Evolutionary conservation across 1,140 invertebrate genomes (phyloP), one percentile per base, ranked within the genome.

Genomic region (Dinoponera quadriceps): DNA sequence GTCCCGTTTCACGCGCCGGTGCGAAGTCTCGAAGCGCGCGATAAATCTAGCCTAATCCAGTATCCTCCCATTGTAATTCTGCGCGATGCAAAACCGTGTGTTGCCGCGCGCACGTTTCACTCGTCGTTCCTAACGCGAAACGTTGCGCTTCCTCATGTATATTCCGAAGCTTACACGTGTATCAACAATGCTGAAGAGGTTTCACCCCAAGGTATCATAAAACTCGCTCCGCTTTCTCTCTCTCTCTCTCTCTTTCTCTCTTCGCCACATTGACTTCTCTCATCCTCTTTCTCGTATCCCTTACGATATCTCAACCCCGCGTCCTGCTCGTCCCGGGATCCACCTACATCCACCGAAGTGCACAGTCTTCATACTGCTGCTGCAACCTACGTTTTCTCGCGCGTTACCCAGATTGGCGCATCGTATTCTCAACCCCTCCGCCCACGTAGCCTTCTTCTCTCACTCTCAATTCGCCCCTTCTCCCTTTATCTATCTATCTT

Each of bases 181-280:
- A 78, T 80, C 54, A 71, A 80, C 65, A 80, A 71, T 71, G 20
- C 75, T 71, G 65, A 80, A 80, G 51, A 80, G 51, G 51, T 44
- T 80, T 80, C 51, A 71, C 33, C 51, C 65, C 65, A 71, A 80
- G 75, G 65, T 80, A 80, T 80, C 75, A 48, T 80, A 80, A 80
- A 80, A 80, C 51, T 33, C 65, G 14, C 13, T 4, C 16, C 63
- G 25, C 29, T 71, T 11, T 20, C 13, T 54, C 59, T 74, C 73
- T 20, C 4, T 22, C 25, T 16, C 38, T 27, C 16, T 38, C 18
- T 44, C 62, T 63, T n/a, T 63, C 29, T 63, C 18, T 38, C 33
- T 65, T 13, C 44, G 14, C 3, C 59, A 25, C 59, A 57, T 78
- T 55, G 51, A 68, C 51, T 69, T 48, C 22, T 59, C 63, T 9